A percentile compares a stretch with the other conserved stretches of the same genome.
These are phyloP conservation scores for Acyrthosiphon pisum DNA, from an alignment of 1,140 invertebrate genomes.

Conservation along the genomic window DNA sequence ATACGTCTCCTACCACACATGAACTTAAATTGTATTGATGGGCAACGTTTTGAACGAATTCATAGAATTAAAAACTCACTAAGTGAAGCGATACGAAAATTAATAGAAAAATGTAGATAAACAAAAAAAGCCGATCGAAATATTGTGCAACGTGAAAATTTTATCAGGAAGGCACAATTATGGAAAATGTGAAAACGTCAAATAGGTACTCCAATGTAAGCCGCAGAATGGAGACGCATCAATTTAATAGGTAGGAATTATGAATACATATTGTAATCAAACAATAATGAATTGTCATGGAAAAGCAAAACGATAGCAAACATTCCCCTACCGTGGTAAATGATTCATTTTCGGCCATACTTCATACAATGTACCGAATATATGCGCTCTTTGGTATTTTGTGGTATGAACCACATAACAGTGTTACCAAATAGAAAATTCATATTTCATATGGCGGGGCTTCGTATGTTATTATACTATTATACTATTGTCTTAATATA, in stretches of 20 bases:
- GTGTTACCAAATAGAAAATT: no score
- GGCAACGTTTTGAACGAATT: not conserved
- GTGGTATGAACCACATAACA: no score
- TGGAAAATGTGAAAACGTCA: not conserved
- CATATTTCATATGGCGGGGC: no score
- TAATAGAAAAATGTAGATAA: not conserved
- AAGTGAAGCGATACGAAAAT: not conserved
- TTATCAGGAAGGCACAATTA: not conserved
- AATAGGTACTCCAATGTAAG: not conserved
- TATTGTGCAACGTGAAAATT: not conserved
- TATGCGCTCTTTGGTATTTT: no score
- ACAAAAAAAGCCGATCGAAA: not conserved
- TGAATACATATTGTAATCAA: not conserved
- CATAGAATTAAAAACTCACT: not conserved
- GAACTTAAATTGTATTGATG: slow-evolving; percentile 1
- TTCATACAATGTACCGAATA: no score
- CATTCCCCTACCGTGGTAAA: not conserved
- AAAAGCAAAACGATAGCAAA: not conserved
- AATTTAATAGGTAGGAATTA: slow-evolving; percentile 7
- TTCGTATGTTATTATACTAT: no score
- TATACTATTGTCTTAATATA: no score
- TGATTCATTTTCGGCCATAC: no score
- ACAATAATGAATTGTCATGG: not conserved
- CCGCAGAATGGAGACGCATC: not conserved
- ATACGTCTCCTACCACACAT: slow-evolving; percentile 49